Evolutionary conservation across 92 coral and sea anemone genomes (phyloP).

Genomic region (Nematostella vectensis): DNA sequence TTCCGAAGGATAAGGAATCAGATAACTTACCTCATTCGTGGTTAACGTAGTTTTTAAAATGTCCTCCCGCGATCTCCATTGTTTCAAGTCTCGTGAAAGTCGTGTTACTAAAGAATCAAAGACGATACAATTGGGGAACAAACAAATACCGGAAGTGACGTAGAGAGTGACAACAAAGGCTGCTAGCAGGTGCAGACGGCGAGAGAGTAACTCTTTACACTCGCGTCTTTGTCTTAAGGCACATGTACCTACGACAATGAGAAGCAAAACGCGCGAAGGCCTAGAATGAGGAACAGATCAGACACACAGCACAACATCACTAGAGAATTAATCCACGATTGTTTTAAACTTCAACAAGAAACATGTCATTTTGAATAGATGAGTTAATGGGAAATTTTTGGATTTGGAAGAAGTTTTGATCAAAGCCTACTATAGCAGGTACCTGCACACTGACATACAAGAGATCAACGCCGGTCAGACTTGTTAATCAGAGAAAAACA

Average conservation of each 20-base stretch:
- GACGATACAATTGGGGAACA: background rate
- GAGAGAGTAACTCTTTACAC: background rate
- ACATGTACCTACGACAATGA: background rate
- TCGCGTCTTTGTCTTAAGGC: background rate
- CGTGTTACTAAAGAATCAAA: background rate
- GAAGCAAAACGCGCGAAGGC: background rate
- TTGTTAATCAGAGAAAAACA: background rate
- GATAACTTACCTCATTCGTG: background rate
- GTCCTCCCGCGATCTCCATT: background rate
- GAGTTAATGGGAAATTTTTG: background rate
- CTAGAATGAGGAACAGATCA: background rate
- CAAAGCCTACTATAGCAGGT: background rate
- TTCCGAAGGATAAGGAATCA: too few species aligned
- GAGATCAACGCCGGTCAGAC: background rate
- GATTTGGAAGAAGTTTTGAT: background rate
- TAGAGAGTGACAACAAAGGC: background rate
- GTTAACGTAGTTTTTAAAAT: background rate
- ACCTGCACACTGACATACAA: background rate
- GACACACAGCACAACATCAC: background rate
- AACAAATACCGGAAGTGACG: conserved; percentile 16
- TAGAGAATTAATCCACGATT: background rate
- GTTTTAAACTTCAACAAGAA: background rate
- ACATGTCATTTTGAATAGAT: background rate
- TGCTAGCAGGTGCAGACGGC: conserved; percentile 5
- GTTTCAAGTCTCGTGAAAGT: too few species aligned